These are phyloP conservation scores for Collichthys lucidus DNA, from an alignment of 2,113 vertebrate genomes.

Conservation along the genomic window DNA sequence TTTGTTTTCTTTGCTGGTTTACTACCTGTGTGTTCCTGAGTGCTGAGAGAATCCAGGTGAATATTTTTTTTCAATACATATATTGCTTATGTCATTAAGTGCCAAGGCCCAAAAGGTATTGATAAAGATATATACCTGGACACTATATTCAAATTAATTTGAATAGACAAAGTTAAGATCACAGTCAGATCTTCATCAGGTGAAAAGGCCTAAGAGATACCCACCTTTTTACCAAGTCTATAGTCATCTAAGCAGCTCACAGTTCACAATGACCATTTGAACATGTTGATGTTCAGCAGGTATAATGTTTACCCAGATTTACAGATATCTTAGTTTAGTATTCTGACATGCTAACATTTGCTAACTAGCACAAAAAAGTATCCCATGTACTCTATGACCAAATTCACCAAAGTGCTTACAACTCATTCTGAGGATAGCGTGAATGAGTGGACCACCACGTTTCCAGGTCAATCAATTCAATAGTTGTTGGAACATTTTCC, in stretches of 20 bases:
- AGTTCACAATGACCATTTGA: not conserved
- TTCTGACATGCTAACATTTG: not conserved
- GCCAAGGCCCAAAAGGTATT: not conserved
- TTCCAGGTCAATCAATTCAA: not conserved
- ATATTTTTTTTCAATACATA: not conserved
- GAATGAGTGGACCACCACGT: not conserved
- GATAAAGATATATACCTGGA: conserved; percentile 3
- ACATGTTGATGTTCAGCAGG: not conserved
- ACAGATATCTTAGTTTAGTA: not conserved
- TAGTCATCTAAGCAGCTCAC: not conserved
- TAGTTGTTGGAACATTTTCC: not conserved
- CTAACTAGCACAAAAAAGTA: not conserved
- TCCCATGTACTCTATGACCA: not conserved
- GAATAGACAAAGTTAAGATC: not conserved
- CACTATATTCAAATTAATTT: not conserved
- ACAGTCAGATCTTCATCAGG: not conserved
- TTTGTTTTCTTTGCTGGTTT: conserved; percentile 70
- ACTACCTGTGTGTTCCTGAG: conserved; percentile 46
- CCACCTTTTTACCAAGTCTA: not conserved
- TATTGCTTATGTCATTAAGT: not conserved
- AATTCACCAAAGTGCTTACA: not conserved
- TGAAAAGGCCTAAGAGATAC: not conserved
- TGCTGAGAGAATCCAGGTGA: conserved; percentile 29
- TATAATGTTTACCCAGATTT: not conserved
- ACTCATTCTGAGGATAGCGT: not conserved